Evolutionary conservation across 1,140 invertebrate species (phyloP).

Genomic region (Halictus rubicundus): DNA sequence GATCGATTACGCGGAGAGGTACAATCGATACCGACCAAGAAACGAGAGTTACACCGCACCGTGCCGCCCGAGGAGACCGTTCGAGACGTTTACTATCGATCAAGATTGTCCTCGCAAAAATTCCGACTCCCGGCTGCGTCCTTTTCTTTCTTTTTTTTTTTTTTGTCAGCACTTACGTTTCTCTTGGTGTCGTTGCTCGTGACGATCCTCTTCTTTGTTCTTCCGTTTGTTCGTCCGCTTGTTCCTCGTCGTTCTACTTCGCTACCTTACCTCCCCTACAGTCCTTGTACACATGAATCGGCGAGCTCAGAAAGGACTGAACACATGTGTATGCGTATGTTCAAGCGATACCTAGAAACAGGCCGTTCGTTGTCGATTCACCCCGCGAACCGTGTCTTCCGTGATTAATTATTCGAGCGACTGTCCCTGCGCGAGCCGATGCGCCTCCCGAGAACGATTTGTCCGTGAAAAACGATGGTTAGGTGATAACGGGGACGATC

Average conservation of each 20-base stretch:
- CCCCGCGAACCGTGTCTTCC: slow-evolving; percentile 48
- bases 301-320: slow-evolving; percentile 23
- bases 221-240: background rate
- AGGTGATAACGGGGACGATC: background rate
- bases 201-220: background rate
- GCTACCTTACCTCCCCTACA: background rate
- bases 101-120: slow-evolving; percentile 66
- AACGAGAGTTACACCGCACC: slow-evolving; percentile 24
- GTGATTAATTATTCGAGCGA: background rate
- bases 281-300: background rate
- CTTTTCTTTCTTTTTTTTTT: too few relatives aligned
- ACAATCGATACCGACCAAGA: slow-evolving; percentile 25
- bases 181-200: slow-evolving; percentile 1
- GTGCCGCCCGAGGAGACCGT: slow-evolving; percentile 32
- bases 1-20: slow-evolving; percentile 35
- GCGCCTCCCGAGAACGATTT: background rate
- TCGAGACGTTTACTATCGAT: slow-evolving; percentile 50
- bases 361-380: slow-evolving; percentile 50
- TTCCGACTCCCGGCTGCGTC: slow-evolving; percentile 37
- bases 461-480: background rate
- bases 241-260: background rate
- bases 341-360: slow-evolving; percentile 10
- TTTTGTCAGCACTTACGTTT: slow-evolving; percentile 1
- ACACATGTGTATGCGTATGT: background rate
- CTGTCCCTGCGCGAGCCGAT: slow-evolving; percentile 18